A percentile compares a stretch with the other conserved stretches of the same genome.
Evolutionary conservation across 1,140 invertebrate genomes (phyloP).

Genomic region (Zophobas morio): DNA sequence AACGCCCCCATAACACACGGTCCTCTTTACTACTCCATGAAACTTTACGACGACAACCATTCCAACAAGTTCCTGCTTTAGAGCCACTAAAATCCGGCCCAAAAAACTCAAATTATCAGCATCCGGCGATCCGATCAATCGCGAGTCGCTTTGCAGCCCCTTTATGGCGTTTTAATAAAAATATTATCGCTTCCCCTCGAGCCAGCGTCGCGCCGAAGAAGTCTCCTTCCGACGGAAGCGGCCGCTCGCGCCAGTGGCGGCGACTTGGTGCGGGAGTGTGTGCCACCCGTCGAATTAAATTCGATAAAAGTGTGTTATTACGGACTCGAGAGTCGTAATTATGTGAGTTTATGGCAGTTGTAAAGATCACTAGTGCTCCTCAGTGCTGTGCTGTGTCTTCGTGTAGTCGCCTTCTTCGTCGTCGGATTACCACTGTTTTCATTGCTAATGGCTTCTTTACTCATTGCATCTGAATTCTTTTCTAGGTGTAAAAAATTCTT

Average conservation of each 20-base stretch:
- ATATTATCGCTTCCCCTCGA: slow-evolving; percentile 47
- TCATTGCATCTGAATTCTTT: slow-evolving; percentile 57
- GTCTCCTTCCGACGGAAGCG: slow-evolving; percentile 8
- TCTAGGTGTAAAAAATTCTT: slow-evolving; percentile 60
- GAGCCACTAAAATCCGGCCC: slow-evolving; percentile 51
- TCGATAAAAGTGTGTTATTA: slow-evolving; percentile 48
- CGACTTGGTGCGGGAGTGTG: slow-evolving; percentile 33
- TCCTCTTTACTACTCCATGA: slow-evolving; percentile 63
- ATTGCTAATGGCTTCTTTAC: slow-evolving; percentile 33
- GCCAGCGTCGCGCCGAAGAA: background rate
- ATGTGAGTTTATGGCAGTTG: slow-evolving; percentile 50
- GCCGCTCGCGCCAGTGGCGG: slow-evolving; percentile 13
- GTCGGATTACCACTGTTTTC: slow-evolving; percentile 46
- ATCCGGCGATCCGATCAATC: slow-evolving; percentile 27
- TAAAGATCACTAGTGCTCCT: slow-evolving; percentile 46
- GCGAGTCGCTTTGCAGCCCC: slow-evolving; percentile 7
- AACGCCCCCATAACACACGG: slow-evolving; percentile 58
- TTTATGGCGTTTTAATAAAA: slow-evolving; percentile 55
- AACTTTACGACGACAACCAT: slow-evolving; percentile 62
- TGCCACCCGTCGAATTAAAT: slow-evolving; percentile 40
- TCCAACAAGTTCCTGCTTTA: slow-evolving; percentile 63
- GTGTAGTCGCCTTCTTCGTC: slow-evolving; percentile 53
- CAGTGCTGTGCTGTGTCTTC: slow-evolving; percentile 45
- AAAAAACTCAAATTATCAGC: slow-evolving; percentile 50
- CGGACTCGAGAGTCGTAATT: slow-evolving; percentile 46